Percentiles rank a stretch among this genome's conserved stretches.
phyloP scores from a whole-genome alignment of 37 sponge, comb jelly and placozoan genomes.

The Petrosia ficiformis region DNA sequence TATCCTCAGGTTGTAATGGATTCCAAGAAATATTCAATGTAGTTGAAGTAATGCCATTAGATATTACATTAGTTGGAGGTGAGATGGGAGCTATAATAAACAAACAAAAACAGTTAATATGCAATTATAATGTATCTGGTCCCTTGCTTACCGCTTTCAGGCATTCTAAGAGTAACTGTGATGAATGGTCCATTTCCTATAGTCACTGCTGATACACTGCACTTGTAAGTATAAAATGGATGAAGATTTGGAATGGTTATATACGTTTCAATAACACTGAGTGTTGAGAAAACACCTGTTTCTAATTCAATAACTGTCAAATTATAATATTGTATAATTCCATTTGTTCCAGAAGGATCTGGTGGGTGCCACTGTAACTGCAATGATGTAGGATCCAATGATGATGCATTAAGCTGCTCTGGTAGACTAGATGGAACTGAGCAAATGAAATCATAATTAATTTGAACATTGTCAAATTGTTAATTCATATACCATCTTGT shows the following conservation, averaged over 20 bases:
- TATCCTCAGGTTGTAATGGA: conserved; percentile 3
- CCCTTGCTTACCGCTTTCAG: conserved; percentile 30
- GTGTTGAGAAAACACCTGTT: neutral
- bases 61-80: conserved; percentile 1
- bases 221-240: neutral
- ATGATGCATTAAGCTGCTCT: no score
- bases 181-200: conserved; percentile 7
- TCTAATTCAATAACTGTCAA: conserved; percentile 39
- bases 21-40: conserved; percentile 22
- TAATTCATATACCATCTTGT: conserved; percentile 55
- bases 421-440: no score
- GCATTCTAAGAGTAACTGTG: conserved; percentile 14
- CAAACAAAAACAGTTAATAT: no score
- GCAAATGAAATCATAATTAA: no score
- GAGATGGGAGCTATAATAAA: conserved; percentile 16
- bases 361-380: no score
- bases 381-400: no score
- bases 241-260: neutral
- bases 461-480: no score
- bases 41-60: conserved; percentile 1
- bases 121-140: neutral
- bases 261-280: neutral
- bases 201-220: conserved; percentile 4
- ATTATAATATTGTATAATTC: conserved; percentile 24
- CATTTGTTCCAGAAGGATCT: conserved; percentile 18